phyloP scores from a whole-genome alignment of 2,888 invertebrate species.

The Heliconius cydno region DNA sequence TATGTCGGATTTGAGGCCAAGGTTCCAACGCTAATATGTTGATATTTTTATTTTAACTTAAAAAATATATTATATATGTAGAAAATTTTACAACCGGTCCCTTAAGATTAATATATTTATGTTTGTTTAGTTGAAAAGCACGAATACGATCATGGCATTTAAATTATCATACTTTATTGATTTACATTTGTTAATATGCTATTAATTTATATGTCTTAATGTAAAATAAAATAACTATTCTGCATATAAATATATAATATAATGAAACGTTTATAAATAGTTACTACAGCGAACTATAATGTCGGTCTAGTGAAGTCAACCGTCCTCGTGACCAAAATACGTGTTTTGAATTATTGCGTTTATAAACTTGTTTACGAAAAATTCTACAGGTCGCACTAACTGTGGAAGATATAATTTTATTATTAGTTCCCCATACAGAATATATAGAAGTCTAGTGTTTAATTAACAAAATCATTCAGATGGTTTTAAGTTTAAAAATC shows the following conservation, averaged over 20 bases:
- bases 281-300: conserved; percentile 47
- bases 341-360: conserved; percentile 76
- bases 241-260: conserved; percentile 43
- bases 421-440: neutral
- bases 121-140: conserved; percentile 39
- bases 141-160: neutral
- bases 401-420: neutral
- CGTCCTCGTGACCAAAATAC: conserved; percentile 81
- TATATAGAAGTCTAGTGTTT: neutral
- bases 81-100: conserved; percentile 55
- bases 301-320: conserved; percentile 48
- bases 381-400: neutral
- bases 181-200: neutral
- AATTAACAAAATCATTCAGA: neutral
- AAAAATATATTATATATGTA: conserved; percentile 51
- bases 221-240: conserved; percentile 12
- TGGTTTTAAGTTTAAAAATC: neutral
- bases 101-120: conserved; percentile 48
- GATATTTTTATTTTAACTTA: conserved; percentile 69
- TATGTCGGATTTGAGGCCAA: conserved; percentile 76
- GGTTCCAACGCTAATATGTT: conserved; percentile 73
- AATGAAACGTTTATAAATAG: conserved; percentile 59
- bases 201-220: neutral
- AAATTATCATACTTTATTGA: neutral
- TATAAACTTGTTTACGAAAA: conserved; percentile 25